A percentile compares a stretch with the other conserved stretches of the same genome.
Conservation (phyloP, 2,113 vertebrate species). For the Arothron firmamentum region DNA sequence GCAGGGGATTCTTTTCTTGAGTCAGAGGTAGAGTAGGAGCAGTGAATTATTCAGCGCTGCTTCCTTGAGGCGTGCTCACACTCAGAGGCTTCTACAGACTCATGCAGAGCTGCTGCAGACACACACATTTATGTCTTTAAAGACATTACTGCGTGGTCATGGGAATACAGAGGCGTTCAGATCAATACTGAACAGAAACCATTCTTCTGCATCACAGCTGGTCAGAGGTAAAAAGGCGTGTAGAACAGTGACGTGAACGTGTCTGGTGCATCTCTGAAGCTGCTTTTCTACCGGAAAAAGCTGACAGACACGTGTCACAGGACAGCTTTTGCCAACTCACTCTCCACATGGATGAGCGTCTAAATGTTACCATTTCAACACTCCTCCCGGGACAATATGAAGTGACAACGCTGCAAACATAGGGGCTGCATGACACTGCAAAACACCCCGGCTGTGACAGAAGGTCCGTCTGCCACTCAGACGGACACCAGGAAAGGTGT, state of each 20-base stretch:
- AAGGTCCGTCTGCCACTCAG: too few species aligned
- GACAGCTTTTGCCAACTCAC: too few species aligned
- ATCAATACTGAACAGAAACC: constrained; percentile 31
- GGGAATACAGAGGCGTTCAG: constrained; percentile 7
- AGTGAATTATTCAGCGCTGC: constrained; percentile 69
- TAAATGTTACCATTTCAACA: constrained; percentile 1
- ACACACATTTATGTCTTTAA: constrained; percentile 22
- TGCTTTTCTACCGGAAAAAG: not conserved
- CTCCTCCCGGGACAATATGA: not conserved
- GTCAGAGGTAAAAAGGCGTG: too few species aligned
- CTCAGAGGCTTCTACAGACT: constrained; percentile 27
- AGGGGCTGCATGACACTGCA: not conserved
- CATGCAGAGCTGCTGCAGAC: constrained; percentile 12
- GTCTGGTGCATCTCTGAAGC: not conserved
- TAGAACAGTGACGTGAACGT: not conserved
- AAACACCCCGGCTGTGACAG: not conserved
- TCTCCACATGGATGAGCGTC: not conserved
- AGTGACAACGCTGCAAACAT: constrained; percentile 14
- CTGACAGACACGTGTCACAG: constrained; percentile 1
- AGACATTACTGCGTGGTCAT: constrained; percentile 14
- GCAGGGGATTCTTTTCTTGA: constrained; percentile 42
- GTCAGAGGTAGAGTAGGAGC: constrained; percentile 50
- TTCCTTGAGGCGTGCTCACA: constrained; percentile 52
- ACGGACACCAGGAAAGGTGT: too few species aligned
- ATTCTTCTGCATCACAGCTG: not conserved